Base-by-base conservation (phyloP, 1,140 invertebrate species). In the Frieseomelitta varia region DNA sequence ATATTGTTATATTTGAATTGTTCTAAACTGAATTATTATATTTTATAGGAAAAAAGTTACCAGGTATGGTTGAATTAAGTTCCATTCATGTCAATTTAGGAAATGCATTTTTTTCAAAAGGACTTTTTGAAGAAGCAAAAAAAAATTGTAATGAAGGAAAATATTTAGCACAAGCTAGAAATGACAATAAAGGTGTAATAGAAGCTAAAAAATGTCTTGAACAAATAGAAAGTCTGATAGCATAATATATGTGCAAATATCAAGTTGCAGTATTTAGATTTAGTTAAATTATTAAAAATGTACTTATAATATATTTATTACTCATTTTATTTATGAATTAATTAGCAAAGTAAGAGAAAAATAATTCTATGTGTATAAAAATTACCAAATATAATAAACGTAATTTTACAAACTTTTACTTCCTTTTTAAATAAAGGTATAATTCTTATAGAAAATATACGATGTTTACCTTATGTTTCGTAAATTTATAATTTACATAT, bases 11-110 rank as follows among this genome's bases (percentile, higher is more conserved):
- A 27, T 27, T 55, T 67, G 63, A 84, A 74, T 75, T 67, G 12
- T 1, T 79, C 39, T 4, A 87, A 51, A 53, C 15, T 51, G 2
- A 30, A 24, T 72, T 85, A 79, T 81, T 73, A 21, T 74, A 14
- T 65, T 92, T 92, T 19, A 8, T 75, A 95, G 94, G 94, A 12
- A 95, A 95, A 91, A 93, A 94, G 88, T 92, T 97, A 24, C 94
- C 95, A 27, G 96, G 97, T 51, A 96, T 97, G 90, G 91, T 95
- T 68, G 96, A 97, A 78, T 94, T 98, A 83, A 96, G 97, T 15
- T 95, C 96, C 2, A 96, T 98, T 85, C 96, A 98, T 94, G 96
- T 98, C 30, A 99, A 99, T 95, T 93, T 99, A 82, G 98, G 98
- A 24, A 96, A 97, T 84, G 95, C 97, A 76, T 97, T 97, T 90